phyloP scores from a whole-genome alignment of 2,113 vertebrate species.

The Garra rufa region DNA sequence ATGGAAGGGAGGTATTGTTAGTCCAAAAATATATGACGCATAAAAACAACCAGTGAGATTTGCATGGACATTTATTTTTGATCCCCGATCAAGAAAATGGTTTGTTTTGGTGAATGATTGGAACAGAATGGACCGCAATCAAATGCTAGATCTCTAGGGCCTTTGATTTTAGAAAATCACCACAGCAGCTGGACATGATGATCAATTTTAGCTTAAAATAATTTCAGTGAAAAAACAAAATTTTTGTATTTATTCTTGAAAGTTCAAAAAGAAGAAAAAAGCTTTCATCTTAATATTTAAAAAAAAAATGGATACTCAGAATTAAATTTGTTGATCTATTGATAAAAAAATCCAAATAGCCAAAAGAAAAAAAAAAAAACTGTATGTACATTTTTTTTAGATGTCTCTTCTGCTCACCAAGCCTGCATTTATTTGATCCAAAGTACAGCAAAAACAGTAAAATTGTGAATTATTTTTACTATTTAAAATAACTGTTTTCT shows the following conservation, averaged over 20 bases:
- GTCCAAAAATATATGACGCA: neutral
- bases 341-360: too few species aligned
- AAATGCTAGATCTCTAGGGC: neutral
- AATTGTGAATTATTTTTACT: too few species aligned
- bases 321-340: too few species aligned
- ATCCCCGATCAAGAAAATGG: constrained; percentile 1
- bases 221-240: neutral
- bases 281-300: too few species aligned
- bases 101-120: neutral
- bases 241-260: neutral
- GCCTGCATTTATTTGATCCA: too few species aligned
- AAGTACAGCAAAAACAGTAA: too few species aligned
- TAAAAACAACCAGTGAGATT: neutral
- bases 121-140: neutral
- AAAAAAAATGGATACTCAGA: too few species aligned
- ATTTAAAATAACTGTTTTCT: too few species aligned
- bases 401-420: too few species aligned
- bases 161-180: neutral
- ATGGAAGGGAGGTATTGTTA: neutral
- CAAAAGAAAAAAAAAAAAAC: too few species aligned
- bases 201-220: neutral
- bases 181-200: neutral
- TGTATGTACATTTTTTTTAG: too few species aligned
- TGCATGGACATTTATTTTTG: neutral
- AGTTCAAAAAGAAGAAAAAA: too few species aligned